Evolutionary conservation across 2,113 vertebrate species (phyloP).

Genomic region (Stigmatopora nigra): DNA sequence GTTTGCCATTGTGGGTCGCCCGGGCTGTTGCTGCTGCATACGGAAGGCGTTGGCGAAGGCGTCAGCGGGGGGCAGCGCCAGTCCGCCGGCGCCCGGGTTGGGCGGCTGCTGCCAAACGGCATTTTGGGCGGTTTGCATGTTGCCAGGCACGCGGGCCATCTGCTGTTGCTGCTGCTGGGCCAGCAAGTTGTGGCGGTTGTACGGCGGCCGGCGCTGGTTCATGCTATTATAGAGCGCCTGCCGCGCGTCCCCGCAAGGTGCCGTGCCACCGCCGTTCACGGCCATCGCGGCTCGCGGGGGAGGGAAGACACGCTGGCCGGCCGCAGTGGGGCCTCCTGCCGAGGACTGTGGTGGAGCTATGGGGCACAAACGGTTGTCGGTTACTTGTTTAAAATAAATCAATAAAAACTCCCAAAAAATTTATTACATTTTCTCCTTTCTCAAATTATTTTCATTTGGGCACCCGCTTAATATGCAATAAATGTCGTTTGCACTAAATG

Average conservation of each 20-base stretch:
- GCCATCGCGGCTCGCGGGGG: slow-evolving; percentile 82
- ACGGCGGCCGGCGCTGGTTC: slow-evolving; percentile 74
- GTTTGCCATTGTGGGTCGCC: slow-evolving; percentile 76
- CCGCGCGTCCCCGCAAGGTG: slow-evolving; percentile 71
- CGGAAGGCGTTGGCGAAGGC: slow-evolving; percentile 79
- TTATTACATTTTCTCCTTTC: too few species aligned
- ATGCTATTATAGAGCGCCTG: slow-evolving; percentile 78
- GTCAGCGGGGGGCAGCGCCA: slow-evolving; percentile 50
- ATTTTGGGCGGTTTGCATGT: slow-evolving; percentile 68
- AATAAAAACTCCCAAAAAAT: too few species aligned
- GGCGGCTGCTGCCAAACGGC: slow-evolving; percentile 80
- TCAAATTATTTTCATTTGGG: too few species aligned
- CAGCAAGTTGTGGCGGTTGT: slow-evolving; percentile 81
- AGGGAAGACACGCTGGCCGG: slow-evolving; percentile 81
- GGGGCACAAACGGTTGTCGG: background rate
- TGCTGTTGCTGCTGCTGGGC: slow-evolving; percentile 69
- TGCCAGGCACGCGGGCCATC: slow-evolving; percentile 64
- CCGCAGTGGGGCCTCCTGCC: slow-evolving; percentile 73
- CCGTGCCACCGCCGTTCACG: slow-evolving; percentile 60
- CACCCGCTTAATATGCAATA: too few species aligned
- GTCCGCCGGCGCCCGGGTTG: slow-evolving; percentile 34
- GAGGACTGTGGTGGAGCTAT: slow-evolving; percentile 80
- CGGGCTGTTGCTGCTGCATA: slow-evolving; percentile 65
- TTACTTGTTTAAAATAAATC: too few species aligned
- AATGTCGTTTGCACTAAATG: too few species aligned